Evolutionary conservation across 2,113 vertebrate genomes (phyloP).

Genomic region (Phaethon lepturus): DNA sequence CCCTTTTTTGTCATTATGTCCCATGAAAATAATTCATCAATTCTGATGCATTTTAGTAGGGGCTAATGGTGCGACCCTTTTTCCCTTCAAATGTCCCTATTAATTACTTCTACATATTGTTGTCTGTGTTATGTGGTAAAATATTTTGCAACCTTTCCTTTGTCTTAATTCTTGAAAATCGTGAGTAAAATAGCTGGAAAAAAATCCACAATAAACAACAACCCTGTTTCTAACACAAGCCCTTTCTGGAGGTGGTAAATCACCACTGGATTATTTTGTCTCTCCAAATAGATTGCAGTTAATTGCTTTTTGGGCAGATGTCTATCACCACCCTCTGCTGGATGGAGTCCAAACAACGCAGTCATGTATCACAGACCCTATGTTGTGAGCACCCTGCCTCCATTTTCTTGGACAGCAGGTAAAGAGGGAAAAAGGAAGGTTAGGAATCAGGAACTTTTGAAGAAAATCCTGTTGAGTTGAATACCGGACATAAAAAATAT

Average conservation of each 20-base stretch:
- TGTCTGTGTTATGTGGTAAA: background rate
- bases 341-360: background rate
- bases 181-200: background rate
- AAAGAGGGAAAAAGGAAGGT: background rate
- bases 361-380: background rate
- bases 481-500: background rate
- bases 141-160: background rate
- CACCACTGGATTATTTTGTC: background rate
- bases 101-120: conserved; percentile 20
- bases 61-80: conserved; percentile 52
- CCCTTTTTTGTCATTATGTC: conserved; percentile 71
- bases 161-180: background rate
- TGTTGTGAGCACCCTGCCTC: background rate
- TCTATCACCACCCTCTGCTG: background rate
- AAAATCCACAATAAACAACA: background rate
- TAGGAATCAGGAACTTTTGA: background rate
- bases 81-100: conserved; percentile 51
- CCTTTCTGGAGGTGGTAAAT: background rate
- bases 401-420: background rate
- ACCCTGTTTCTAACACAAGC: background rate
- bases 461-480: background rate
- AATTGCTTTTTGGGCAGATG: conserved; percentile 35
- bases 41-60: conserved; percentile 11
- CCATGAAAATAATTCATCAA: conserved; percentile 73
- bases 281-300: background rate